Base-by-base conservation (phyloP, 2,113 vertebrate genomes). In the Myiagra hebetior region DNA sequence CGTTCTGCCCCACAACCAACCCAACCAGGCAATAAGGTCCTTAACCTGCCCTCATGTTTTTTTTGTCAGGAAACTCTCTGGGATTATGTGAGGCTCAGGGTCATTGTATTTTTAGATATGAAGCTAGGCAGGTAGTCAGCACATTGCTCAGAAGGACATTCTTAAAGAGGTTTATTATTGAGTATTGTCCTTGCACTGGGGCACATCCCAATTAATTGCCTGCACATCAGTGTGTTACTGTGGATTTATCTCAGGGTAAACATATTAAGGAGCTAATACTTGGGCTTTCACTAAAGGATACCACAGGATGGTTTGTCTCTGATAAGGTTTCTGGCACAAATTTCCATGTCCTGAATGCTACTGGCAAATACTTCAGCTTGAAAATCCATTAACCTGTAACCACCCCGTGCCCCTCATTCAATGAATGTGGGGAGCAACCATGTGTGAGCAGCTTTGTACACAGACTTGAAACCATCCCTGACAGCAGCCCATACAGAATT, bases 371-470 rank as follows among this genome's bases (percentile, higher is more conserved):
- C 37, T 89, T 91, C 88, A 96, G 76, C 93, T 94, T 95, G 93
- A 96, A 97, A 89, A 96, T 78, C 88, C 95, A 91, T 96, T 94
- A 96, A 91, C 88, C 83, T 96, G 72, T 91, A 88, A 56, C n/a
- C 26, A 53, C 80, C 60, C 60, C 9, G 0, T 74, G 92, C 68
- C 79, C 88, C 42, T 86, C 44, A 42, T 46, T 85, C 91, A 85
- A 7, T 60, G 72, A 84, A 91, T 49, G 87, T 2, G 2, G 49
- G 94, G 70, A 88, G 67, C 91, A 96, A 91, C 92, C 76, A 86
- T 62, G 35, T 80, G 88, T 85, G 72, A 96, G 91, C 82, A 76
- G 92, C 75, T 96, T 85, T 73, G 76, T 27, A 63, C 75, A 85
- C 87, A 96, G 91, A 26, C 69, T 74, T 80, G 95, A 91, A 88